Evolutionary conservation across 2,888 invertebrate genomes (phyloP).

Genomic region (Amphipyra berbera): DNA sequence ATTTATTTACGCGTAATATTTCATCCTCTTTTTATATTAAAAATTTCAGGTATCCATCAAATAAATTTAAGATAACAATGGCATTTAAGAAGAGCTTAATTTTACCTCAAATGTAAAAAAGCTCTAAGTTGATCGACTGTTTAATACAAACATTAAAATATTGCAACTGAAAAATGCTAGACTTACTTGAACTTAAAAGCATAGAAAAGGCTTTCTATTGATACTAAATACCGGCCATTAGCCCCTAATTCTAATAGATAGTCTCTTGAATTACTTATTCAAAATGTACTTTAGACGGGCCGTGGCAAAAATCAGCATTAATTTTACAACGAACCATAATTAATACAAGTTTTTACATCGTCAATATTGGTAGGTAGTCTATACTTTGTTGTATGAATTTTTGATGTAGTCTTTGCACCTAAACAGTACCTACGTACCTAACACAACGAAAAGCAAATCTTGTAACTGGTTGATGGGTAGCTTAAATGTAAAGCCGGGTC

Average conservation of each 20-base stretch:
- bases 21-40: too few relatives aligned
- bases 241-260: conserved; percentile 16
- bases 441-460: too few relatives aligned
- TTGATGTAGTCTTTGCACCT: too few relatives aligned
- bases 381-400: too few relatives aligned
- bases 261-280: conserved; percentile 11
- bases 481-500: too few relatives aligned
- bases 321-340: background rate
- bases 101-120: conserved; percentile 18
- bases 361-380: conserved; percentile 2
- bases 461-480: too few relatives aligned
- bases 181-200: conserved; percentile 9
- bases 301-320: conserved; percentile 1
- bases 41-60: too few relatives aligned
- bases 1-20: too few relatives aligned
- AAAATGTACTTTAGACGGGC: background rate
- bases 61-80: background rate
- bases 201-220: conserved; percentile 16
- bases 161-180: conserved; percentile 6
- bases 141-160: conserved; percentile 19
- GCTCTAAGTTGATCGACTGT: conserved; percentile 13
- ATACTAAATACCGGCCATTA: conserved; percentile 29
- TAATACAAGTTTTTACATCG: background rate
- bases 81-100: conserved; percentile 5
- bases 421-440: too few relatives aligned